Evolutionary conservation across 2,888 invertebrate genomes (phyloP).

Genomic region (Danaus chrysippus): DNA sequence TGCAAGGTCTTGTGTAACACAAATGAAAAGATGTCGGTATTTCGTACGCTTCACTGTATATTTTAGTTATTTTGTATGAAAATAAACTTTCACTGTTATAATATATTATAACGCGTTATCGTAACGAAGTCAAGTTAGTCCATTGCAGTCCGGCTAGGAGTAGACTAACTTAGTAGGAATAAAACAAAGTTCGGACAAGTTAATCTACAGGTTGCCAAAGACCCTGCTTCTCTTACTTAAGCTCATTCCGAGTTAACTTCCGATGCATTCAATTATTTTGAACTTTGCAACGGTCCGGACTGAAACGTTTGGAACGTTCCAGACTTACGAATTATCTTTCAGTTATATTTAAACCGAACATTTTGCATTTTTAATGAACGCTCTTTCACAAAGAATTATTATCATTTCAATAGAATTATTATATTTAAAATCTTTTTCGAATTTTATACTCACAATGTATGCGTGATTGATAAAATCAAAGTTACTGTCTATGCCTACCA

Average conservation of each 20-base stretch:
- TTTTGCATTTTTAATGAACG: background rate
- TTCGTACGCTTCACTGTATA: background rate
- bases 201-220: constrained; percentile 7
- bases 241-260: constrained; percentile 14
- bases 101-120: too few species aligned
- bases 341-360: background rate
- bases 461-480: too few species aligned
- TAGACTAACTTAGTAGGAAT: background rate
- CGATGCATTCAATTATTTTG: constrained; percentile 19
- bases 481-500: too few species aligned
- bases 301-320: background rate
- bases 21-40: constrained; percentile 18
- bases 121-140: too few species aligned
- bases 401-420: too few species aligned
- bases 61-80: background rate
- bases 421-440: too few species aligned
- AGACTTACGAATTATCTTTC: background rate
- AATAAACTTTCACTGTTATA: too few species aligned
- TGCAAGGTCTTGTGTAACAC: constrained; percentile 21
- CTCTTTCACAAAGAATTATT: background rate
- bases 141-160: too few species aligned
- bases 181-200: constrained; percentile 7
- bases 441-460: too few species aligned
- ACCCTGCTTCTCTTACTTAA: constrained; percentile 21
- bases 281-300: constrained; percentile 5